These are phyloP conservation scores for Chauna torquata DNA, from an alignment of 2,113 vertebrate species.

Conservation along the genomic window DNA sequence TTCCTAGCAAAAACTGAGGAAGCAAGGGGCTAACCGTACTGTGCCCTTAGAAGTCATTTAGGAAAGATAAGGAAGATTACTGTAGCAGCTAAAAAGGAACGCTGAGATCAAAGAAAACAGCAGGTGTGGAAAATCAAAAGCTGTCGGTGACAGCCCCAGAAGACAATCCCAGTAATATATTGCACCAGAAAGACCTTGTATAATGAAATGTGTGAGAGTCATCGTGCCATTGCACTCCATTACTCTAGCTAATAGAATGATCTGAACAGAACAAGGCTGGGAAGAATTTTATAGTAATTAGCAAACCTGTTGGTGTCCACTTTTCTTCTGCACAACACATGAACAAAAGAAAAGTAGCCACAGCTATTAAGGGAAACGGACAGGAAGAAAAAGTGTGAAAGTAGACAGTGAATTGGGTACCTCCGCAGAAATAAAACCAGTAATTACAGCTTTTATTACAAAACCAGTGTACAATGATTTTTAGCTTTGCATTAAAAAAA, in stretches of 20 bases:
- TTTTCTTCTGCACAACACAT: slow-evolving; percentile 19
- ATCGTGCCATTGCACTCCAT: background rate
- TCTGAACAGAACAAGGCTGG: slow-evolving; percentile 1
- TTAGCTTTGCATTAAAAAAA: background rate
- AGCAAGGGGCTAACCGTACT: background rate
- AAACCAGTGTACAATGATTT: background rate
- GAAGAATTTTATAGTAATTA: slow-evolving; percentile 49
- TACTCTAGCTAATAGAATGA: slow-evolving; percentile 45
- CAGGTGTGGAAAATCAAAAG: slow-evolving; percentile 46
- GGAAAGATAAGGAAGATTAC: background rate
- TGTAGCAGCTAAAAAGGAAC: background rate
- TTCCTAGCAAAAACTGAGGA: background rate
- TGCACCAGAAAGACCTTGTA: background rate
- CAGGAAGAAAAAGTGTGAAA: background rate
- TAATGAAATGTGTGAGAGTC: slow-evolving; percentile 10
- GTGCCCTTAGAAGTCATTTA: background rate
- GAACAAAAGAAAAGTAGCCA: slow-evolving; percentile 26
- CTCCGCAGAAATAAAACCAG: slow-evolving; percentile 1
- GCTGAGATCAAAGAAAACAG: slow-evolving; percentile 3
- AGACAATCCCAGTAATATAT: slow-evolving; percentile 21
- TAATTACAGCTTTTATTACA: background rate
- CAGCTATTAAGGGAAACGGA: background rate
- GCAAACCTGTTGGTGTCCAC: slow-evolving; percentile 27
- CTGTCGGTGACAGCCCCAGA: background rate
- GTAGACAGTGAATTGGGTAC: background rate